A percentile compares a stretch with the other conserved stretches of the same genome.
Conservation (phyloP, 2,113 vertebrate genomes). For the Takifugu bimaculatus region DNA sequence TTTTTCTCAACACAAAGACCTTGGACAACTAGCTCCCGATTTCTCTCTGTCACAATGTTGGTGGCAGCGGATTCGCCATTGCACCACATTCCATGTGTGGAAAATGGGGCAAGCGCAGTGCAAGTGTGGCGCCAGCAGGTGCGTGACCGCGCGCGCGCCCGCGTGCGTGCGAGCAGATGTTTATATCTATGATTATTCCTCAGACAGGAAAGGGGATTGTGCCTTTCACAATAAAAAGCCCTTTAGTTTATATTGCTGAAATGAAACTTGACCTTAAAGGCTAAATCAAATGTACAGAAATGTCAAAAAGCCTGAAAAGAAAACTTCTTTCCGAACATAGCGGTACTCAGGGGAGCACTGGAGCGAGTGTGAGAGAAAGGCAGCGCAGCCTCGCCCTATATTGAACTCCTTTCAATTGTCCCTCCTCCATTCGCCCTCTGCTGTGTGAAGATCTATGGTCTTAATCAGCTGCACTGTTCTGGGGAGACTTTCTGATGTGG, state of each 20-base stretch:
- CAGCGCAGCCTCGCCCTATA: slow-evolving; percentile 25
- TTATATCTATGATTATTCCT: slow-evolving; percentile 4
- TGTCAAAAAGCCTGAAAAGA: slow-evolving; percentile 56
- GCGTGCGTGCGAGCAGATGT: not conserved
- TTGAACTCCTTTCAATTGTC: slow-evolving; percentile 48
- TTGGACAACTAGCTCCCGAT: slow-evolving; percentile 63
- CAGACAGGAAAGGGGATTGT: slow-evolving; percentile 23
- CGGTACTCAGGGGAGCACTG: slow-evolving; percentile 36
- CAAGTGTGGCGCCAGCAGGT: slow-evolving; percentile 5
- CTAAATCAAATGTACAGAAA: slow-evolving; percentile 60
- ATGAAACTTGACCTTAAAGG: slow-evolving; percentile 60
- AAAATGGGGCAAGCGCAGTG: slow-evolving; percentile 57
- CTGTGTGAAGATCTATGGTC: slow-evolving; percentile 63
- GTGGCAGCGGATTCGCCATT: slow-evolving; percentile 35
- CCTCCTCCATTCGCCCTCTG: slow-evolving; percentile 60
- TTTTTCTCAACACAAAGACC: slow-evolving; percentile 59
- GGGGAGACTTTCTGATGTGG: slow-evolving; percentile 55
- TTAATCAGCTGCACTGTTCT: slow-evolving; percentile 67
- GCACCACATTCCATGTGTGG: slow-evolving; percentile 20
- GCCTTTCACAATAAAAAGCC: slow-evolving; percentile 45
- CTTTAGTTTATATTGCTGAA: slow-evolving; percentile 54
- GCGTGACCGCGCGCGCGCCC: slow-evolving; percentile 4
- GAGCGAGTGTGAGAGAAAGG: slow-evolving; percentile 32
- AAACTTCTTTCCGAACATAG: slow-evolving; percentile 45
- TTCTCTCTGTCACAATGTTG: slow-evolving; percentile 50